phyloP scores from a whole-genome alignment of 2,888 invertebrate species.

The Stegana nigrithorax region DNA sequence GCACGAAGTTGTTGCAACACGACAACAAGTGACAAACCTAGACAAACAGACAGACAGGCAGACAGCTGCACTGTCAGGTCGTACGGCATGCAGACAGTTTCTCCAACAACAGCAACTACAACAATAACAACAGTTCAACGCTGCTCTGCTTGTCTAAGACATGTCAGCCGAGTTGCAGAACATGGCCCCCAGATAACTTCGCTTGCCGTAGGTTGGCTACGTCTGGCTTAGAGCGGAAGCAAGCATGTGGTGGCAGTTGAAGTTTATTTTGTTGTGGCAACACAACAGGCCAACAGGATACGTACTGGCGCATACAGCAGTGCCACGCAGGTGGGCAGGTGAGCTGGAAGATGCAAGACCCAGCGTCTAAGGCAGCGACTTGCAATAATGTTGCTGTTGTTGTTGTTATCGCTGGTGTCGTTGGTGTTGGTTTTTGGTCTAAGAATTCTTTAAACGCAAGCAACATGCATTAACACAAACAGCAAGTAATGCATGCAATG shows the following conservation, averaged over 20 bases:
- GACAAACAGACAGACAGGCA: constrained; percentile 25
- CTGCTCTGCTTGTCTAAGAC: background rate
- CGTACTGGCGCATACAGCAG: background rate
- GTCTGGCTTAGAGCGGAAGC: too few species aligned
- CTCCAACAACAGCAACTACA: background rate
- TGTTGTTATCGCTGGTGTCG: background rate
- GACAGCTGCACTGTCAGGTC: constrained; percentile 19
- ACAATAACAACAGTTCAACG: background rate
- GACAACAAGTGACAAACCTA: constrained; percentile 48
- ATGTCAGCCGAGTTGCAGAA: background rate
- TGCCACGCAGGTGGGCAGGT: background rate
- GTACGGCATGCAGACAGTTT: too few species aligned
- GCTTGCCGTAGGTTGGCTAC: too few species aligned
- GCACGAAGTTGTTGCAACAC: constrained; percentile 35
- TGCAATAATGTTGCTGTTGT: background rate
- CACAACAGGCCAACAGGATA: constrained; percentile 10
- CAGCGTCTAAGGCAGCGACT: too few species aligned
- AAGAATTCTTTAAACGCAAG: too few species aligned
- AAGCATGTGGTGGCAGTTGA: constrained; percentile 24
- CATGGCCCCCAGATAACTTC: too few species aligned
- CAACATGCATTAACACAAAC: background rate
- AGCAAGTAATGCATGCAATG: too few species aligned
- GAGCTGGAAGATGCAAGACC: background rate
- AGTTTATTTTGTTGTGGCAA: constrained; percentile 56
- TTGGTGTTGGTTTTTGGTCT: background rate